Conservation (phyloP, 2,888 invertebrate genomes). For the Conomelus anceps region DNA sequence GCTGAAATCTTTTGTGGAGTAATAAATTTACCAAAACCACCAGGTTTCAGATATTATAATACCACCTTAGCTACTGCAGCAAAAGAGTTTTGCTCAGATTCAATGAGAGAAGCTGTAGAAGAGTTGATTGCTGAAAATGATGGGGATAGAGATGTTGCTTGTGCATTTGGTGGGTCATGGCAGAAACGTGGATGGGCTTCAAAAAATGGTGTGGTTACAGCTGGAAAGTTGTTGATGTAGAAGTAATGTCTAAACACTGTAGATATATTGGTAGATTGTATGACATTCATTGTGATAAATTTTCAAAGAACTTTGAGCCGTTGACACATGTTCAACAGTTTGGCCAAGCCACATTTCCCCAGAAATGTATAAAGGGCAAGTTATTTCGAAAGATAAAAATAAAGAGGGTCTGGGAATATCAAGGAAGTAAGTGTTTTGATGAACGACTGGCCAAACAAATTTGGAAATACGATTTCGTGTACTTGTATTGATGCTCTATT, state of each 20-base stretch:
- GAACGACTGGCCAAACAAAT: too few species aligned
- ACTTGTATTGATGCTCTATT: too few species aligned
- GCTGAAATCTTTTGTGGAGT: neutral
- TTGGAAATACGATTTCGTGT: too few species aligned
- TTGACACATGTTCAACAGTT: too few species aligned
- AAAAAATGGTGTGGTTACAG: neutral
- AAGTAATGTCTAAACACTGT: too few species aligned
- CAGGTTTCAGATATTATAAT: neutral
- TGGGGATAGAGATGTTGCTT: neutral
- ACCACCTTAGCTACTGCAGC: neutral
- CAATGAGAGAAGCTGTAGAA: neutral
- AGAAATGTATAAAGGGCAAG: too few species aligned
- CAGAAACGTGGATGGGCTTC: neutral
- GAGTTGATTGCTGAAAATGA: neutral
- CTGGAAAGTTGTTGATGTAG: too few species aligned
- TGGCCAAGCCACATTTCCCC: too few species aligned
- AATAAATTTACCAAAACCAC: neutral
- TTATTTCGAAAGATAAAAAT: too few species aligned
- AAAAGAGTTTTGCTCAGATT: neutral
- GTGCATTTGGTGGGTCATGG: neutral
- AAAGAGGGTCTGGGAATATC: too few species aligned
- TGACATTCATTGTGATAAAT: conserved; percentile 10
- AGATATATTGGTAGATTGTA: neutral
- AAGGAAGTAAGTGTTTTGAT: too few species aligned
- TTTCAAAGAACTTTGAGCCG: too few species aligned